A percentile compares a stretch with the other conserved stretches of the same genome.
Conservation (phyloP, 2,113 vertebrate genomes). For the Daubentonia madagascariensis region DNA sequence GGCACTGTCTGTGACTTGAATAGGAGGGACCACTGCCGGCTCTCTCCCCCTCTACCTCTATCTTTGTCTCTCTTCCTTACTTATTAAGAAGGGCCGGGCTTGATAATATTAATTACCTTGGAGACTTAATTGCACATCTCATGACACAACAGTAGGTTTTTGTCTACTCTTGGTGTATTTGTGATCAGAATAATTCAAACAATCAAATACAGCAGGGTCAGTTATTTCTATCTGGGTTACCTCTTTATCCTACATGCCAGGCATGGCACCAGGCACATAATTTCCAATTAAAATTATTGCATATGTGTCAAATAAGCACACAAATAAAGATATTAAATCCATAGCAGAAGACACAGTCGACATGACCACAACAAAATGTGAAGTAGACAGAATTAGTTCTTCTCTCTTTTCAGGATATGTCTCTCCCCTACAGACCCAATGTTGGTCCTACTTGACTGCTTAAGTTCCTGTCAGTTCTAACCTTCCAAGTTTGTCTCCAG, state of each 20-base stretch:
- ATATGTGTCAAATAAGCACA: neutral
- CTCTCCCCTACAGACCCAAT: accelerated
- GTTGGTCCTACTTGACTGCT: neutral
- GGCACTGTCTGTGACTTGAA: neutral
- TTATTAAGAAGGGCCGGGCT: neutral
- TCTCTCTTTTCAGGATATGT: neutral
- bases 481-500: neutral
- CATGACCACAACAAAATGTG: neutral
- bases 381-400: neutral
- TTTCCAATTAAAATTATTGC: neutral
- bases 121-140: neutral
- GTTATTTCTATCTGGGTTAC: neutral
- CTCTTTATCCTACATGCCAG: neutral
- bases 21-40: neutral
- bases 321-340: neutral
- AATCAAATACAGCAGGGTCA: neutral
- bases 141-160: neutral
- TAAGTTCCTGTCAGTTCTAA: neutral
- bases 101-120: neutral
- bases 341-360: neutral
- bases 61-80: too few relatives aligned
- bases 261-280: neutral
- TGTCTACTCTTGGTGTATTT: neutral
- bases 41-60: too few relatives aligned
- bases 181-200: neutral